Evolutionary conservation across 2,888 invertebrate species (phyloP).

Genomic region (Arrhopalites spinosus): DNA sequence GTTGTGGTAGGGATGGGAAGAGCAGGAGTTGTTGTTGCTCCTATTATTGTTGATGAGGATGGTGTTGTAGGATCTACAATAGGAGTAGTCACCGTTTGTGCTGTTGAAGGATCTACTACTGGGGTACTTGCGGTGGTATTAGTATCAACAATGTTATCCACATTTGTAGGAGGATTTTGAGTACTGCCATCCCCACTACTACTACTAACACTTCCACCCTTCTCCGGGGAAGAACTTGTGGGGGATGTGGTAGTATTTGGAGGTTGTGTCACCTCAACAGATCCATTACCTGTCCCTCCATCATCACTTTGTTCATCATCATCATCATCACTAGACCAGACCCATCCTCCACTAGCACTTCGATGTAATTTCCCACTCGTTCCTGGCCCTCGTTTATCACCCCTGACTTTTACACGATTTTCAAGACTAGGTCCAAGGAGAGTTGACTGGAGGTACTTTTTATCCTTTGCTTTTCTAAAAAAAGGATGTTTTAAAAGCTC

Average conservation of each 20-base stretch:
- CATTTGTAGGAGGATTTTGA: background rate
- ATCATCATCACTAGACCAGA: slow-evolving; percentile 95
- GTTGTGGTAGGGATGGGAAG: background rate
- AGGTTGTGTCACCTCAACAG: background rate
- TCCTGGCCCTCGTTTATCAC: slow-evolving; percentile 79
- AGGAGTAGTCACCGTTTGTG: no score
- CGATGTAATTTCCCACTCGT: slow-evolving; percentile 84
- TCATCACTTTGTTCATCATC: slow-evolving; percentile 62
- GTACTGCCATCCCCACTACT: background rate
- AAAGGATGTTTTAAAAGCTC: slow-evolving; percentile 96
- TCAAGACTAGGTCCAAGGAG: slow-evolving; percentile 87
- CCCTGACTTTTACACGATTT: slow-evolving; percentile 69
- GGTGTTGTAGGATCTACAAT: background rate
- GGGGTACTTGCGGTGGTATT: background rate
- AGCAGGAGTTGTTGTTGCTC: slow-evolving; percentile 26
- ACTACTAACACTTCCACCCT: background rate
- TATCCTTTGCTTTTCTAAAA: slow-evolving; percentile 94
- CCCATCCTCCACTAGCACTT: slow-evolving; percentile 96
- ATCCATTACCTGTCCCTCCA: slow-evolving; percentile 1
- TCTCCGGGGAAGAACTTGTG: background rate
- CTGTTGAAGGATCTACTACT: background rate
- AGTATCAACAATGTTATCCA: background rate
- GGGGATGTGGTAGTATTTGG: background rate
- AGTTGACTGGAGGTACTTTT: slow-evolving; percentile 83
- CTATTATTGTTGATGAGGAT: slow-evolving; percentile 10